Evolutionary conservation across 2,113 vertebrate genomes (phyloP).

Genomic region (Ophiodon elongatus): DNA sequence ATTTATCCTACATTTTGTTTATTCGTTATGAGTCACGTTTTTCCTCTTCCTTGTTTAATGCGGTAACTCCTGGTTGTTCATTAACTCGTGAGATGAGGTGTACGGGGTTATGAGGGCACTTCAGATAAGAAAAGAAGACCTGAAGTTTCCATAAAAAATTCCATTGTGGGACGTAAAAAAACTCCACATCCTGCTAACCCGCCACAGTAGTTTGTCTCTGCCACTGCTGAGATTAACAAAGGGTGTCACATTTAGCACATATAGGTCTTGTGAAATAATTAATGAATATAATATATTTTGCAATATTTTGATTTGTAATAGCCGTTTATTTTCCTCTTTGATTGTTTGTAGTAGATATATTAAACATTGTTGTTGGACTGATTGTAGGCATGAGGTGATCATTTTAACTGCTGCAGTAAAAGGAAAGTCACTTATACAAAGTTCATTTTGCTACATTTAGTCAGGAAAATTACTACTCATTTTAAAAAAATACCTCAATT

Average conservation of each 20-base stretch:
- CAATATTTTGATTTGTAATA: too few relatives aligned
- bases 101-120: slow-evolving; percentile 12
- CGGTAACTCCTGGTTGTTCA: slow-evolving; percentile 47
- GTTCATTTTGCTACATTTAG: neutral
- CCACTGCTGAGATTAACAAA: neutral
- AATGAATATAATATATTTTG: neutral
- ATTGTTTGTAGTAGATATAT: neutral
- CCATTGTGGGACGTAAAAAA: neutral
- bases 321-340: neutral
- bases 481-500: neutral
- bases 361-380: neutral
- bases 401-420: neutral
- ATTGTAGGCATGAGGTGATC: neutral
- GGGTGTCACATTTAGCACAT: neutral
- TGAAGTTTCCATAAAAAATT: slow-evolving; percentile 18
- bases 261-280: neutral
- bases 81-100: slow-evolving; percentile 47
- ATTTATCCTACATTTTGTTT: neutral
- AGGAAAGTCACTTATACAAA: neutral
- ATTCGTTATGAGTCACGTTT: slow-evolving; percentile 5
- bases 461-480: neutral
- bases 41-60: slow-evolving; percentile 9
- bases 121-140: slow-evolving; percentile 38
- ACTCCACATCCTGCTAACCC: neutral
- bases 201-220: neutral